Evolutionary conservation across 2,113 vertebrate genomes (phyloP).

Genomic region (Rhinogobius similis): DNA sequence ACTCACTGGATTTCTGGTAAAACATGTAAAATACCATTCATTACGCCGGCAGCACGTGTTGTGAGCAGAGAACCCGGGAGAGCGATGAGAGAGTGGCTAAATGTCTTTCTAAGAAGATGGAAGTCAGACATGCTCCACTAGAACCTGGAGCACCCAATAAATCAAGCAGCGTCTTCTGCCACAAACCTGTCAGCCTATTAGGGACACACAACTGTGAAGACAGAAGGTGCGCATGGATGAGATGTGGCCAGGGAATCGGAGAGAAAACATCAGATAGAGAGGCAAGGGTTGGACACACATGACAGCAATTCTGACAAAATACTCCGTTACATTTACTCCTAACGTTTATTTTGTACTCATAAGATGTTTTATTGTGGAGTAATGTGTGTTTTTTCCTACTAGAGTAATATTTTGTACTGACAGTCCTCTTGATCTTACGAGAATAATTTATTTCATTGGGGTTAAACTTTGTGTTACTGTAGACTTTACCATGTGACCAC

Average conservation of each 20-base stretch:
- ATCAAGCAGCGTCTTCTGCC: conserved; percentile 69
- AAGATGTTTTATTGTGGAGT: neutral
- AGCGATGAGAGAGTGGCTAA: conserved; percentile 39
- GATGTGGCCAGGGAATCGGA: conserved; percentile 41
- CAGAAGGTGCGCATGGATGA: conserved; percentile 60
- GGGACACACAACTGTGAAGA: conserved; percentile 64
- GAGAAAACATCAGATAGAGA: conserved; percentile 38
- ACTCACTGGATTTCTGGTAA: neutral
- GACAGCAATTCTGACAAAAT: conserved; percentile 30
- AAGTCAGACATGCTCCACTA: conserved; percentile 65
- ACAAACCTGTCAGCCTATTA: conserved; percentile 72
- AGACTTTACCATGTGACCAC: too few species aligned
- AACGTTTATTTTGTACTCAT: neutral
- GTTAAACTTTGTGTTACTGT: too few species aligned
- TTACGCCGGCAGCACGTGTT: conserved; percentile 9
- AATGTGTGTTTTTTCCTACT: too few species aligned
- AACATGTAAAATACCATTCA: conserved; percentile 2
- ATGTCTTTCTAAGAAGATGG: conserved; percentile 54
- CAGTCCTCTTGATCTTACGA: too few species aligned
- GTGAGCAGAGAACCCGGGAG: conserved; percentile 29
- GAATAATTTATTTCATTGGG: too few species aligned
- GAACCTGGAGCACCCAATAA: conserved; percentile 70
- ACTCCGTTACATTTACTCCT: neutral
- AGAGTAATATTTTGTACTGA: too few species aligned
- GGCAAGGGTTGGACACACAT: conserved; percentile 41